These are phyloP conservation scores for Gopherus evgoodei DNA, from an alignment of 2,113 vertebrate species.

Conservation along the genomic window DNA sequence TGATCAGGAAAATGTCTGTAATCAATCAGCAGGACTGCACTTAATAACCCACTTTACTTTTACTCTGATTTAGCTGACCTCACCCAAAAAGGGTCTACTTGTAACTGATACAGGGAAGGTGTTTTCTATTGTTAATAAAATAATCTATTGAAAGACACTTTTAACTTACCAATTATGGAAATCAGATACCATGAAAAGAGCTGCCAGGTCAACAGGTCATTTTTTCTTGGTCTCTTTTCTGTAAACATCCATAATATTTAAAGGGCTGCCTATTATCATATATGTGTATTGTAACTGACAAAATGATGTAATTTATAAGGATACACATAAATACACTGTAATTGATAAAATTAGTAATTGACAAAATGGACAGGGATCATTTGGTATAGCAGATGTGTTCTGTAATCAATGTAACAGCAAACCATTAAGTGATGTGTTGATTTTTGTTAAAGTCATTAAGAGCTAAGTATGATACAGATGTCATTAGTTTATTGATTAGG, in stretches of 20 bases:
- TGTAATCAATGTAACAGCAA: not conserved
- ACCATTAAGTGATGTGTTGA: not conserved
- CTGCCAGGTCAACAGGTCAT: not conserved
- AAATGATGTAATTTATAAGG: not conserved
- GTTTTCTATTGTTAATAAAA: not conserved
- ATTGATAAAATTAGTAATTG: too few relatives aligned
- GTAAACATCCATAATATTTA: not conserved
- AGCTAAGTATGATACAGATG: not conserved
- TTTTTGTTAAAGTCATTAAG: not conserved
- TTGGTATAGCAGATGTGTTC: not conserved
- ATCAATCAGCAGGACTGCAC: not conserved
- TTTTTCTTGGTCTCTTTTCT: not conserved
- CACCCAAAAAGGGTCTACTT: not conserved
- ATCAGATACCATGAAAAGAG: not conserved
- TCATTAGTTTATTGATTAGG: not conserved
- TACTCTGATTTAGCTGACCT: not conserved
- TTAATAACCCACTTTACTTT: not conserved
- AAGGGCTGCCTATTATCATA: not conserved
- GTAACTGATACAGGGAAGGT: not conserved
- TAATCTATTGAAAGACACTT: not conserved
- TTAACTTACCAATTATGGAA: not conserved
- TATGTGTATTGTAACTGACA: not conserved
- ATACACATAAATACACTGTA: not conserved
- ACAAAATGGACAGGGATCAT: not conserved
- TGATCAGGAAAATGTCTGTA: not conserved